Evolutionary conservation across 2,888 invertebrate species (phyloP), one percentile per base, ranked within the genome.

Genomic region (Spodoptera littoralis): DNA sequence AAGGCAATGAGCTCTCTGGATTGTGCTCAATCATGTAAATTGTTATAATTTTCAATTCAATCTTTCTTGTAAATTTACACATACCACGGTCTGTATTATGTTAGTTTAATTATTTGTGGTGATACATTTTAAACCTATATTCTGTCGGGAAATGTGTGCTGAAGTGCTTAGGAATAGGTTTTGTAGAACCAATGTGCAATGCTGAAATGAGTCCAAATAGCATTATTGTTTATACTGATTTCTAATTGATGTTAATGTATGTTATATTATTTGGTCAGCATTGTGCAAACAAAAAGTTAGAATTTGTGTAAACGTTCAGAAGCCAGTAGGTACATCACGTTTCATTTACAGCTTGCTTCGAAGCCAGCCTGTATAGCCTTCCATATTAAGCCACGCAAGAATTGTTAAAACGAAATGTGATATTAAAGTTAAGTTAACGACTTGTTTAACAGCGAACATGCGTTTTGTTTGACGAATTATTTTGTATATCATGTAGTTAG

Each of bases 1-100:
- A 96, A 86, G 98, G 98, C 41, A 95, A 95, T 68, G 98, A 98
- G 87, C 95, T 98, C 22, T 98, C 98, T 0, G 98, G 97, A 41
- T 94, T 98, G 78, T 98, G 98, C 93, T 96, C 97, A 55, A 97
- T 98, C 80, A 98, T 98, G 98, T 98, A 55, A 61, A 11, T 1
- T 9, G 1, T n/a, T 41, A 1, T 6, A 36, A 6, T 12, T 36
- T 36, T 36, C 8, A 5, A 36, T 5, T 36, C 36, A 36, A 1
- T 8, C 8, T 5, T 36, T 8, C 1, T 18, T 18, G 18, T 18
- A 18, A 36, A 30, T 30, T 4, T 30, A 6, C 30, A 30, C 8
- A 36, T 36, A 36, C 36, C 6, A 36, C 1, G 36, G 6, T 36
- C 36, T 36, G 36, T 36, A 36, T 9, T 9, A 36, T 36, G 36